Evolutionary conservation across 1,140 invertebrate species (phyloP).

Genomic region (Trypoxylus dichotomus): DNA sequence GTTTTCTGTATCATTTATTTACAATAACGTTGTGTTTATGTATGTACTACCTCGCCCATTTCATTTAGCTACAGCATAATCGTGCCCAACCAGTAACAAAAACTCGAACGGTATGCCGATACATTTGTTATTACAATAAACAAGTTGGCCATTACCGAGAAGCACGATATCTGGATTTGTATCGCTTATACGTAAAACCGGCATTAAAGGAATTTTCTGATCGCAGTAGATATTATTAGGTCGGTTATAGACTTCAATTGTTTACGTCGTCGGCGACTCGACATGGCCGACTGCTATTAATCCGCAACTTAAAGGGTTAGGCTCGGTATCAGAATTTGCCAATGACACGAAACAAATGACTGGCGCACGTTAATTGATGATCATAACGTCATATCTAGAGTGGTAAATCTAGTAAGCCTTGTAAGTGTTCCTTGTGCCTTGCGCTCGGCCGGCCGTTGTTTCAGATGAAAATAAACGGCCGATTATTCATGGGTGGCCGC

Average conservation of each 20-base stretch:
- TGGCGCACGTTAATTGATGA: conserved; percentile 45
- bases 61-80: not conserved
- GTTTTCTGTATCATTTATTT: too few species aligned
- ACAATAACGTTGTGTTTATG: too few species aligned
- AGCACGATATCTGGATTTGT: conserved; percentile 1
- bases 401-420: conserved; percentile 42
- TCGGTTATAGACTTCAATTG: not conserved
- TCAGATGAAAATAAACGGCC: conserved; percentile 35
- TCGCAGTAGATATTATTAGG: not conserved
- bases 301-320: conserved; percentile 35
- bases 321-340: conserved; percentile 42
- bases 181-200: not conserved
- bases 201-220: not conserved
- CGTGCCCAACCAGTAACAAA: not conserved
- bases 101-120: not conserved
- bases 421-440: conserved; percentile 27
- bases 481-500: conserved; percentile 24
- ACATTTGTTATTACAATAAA: conserved; percentile 5
- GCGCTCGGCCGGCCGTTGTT: conserved; percentile 33
- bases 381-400: conserved; percentile 46
- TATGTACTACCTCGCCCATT: too few species aligned
- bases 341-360: conserved; percentile 46
- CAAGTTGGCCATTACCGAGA: not conserved
- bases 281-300: conserved; percentile 32
- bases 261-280: conserved; percentile 14